Evolutionary conservation across 2,888 invertebrate species (phyloP).

Genomic region (Ophion ventricosus): DNA sequence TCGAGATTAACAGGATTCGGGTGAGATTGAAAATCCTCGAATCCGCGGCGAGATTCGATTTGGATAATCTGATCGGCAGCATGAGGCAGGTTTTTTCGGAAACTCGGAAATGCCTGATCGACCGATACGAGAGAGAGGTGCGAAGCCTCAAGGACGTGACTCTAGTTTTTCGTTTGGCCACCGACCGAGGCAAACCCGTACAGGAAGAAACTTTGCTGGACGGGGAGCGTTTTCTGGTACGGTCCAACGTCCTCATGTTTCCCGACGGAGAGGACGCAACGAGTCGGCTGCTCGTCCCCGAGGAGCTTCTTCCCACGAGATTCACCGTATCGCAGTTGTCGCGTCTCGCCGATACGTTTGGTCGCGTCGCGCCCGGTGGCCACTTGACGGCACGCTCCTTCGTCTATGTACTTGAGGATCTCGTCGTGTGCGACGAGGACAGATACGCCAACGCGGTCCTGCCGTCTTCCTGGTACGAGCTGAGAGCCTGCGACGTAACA

Average conservation of each 20-base stretch:
- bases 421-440: slow-evolving; percentile 84
- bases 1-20: slow-evolving; percentile 85
- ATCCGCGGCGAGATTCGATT: slow-evolving; percentile 83
- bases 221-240: slow-evolving; percentile 84
- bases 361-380: slow-evolving; percentile 81
- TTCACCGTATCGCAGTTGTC: slow-evolving; percentile 76
- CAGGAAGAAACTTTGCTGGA: slow-evolving; percentile 84
- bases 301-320: slow-evolving; percentile 59
- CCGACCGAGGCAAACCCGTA: slow-evolving; percentile 84
- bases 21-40: slow-evolving; percentile 82
- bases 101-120: slow-evolving; percentile 84
- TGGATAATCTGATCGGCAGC: slow-evolving; percentile 84
- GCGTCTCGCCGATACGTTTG: slow-evolving; percentile 79
- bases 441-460: slow-evolving; percentile 81
- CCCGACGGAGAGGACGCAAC: slow-evolving; percentile 57
- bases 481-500: slow-evolving; percentile 83
- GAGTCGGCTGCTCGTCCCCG: slow-evolving; percentile 50
- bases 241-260: slow-evolving; percentile 82
- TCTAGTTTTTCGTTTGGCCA: slow-evolving; percentile 76
- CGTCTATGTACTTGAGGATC: slow-evolving; percentile 85
- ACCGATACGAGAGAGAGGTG: slow-evolving; percentile 82
- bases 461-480: slow-evolving; percentile 81
- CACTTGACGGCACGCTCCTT: slow-evolving; percentile 83
- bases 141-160: slow-evolving; percentile 78
- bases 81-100: slow-evolving; percentile 81